These are phyloP conservation scores for Perithous albicinctus DNA, from an alignment of 2,888 invertebrate genomes.

Conservation along the genomic window DNA sequence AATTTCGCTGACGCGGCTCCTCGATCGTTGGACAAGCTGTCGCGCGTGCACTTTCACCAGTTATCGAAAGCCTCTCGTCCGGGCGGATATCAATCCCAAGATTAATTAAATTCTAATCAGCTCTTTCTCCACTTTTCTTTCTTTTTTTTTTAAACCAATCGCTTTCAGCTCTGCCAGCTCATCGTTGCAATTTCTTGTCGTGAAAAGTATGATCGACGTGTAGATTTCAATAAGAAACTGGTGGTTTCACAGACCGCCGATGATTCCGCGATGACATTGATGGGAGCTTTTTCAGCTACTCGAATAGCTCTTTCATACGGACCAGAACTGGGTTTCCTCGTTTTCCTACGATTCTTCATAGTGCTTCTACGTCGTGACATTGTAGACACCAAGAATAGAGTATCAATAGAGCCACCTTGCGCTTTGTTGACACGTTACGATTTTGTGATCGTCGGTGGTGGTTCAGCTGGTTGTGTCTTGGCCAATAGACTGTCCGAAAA, in stretches of 20 bases:
- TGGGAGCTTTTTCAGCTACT: conserved; percentile 86
- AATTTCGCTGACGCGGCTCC: conserved; percentile 30
- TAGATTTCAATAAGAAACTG: not conserved
- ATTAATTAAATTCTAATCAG: not conserved
- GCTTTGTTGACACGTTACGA: conserved; percentile 86
- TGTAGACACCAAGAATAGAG: conserved; percentile 88
- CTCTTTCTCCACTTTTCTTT: not conserved
- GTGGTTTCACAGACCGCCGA: not conserved
- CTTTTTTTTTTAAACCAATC: not conserved
- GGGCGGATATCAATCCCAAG: conserved; percentile 2
- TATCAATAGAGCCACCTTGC: conserved; percentile 86
- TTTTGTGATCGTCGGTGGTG: conserved; percentile 93
- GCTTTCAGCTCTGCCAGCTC: not conserved
- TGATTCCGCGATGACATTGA: conserved; percentile 69
- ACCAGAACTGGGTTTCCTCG: conserved; percentile 88
- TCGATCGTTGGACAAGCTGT: conserved; percentile 2
- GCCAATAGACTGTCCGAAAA: conserved; percentile 92
- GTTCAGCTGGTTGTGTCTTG: conserved; percentile 92
- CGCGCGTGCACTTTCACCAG: conserved; percentile 27
- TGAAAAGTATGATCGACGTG: not conserved
- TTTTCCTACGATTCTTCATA: conserved; percentile 88
- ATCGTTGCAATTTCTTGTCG: not conserved
- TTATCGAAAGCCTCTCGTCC: conserved; percentile 40
- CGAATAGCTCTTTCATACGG: conserved; percentile 89
- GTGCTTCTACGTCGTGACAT: conserved; percentile 90